phyloP scores from a whole-genome alignment of 2,113 vertebrate species.

The Archilochus colubris region DNA sequence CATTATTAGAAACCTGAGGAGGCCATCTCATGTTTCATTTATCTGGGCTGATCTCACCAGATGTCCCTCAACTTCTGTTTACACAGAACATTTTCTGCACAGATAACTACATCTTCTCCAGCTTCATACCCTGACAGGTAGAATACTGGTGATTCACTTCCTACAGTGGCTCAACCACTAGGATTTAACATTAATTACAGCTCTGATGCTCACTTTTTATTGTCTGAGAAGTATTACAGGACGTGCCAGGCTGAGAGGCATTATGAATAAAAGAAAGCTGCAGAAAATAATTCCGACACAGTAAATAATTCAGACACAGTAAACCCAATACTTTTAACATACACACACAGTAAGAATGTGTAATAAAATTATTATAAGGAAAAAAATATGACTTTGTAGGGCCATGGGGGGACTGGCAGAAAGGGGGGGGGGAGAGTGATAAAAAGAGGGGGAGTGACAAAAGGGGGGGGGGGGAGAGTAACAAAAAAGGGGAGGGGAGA shows the following conservation, averaged over 20 bases:
- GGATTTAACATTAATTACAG: not conserved
- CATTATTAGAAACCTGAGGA: not conserved
- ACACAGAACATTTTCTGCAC: not conserved
- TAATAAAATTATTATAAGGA: not conserved
- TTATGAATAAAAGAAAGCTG: no score
- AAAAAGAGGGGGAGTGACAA: no score
- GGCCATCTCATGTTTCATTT: not conserved
- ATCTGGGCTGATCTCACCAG: not conserved
- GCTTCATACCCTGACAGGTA: accelerated
- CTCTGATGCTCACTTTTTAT: not conserved
- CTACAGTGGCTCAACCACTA: no score
- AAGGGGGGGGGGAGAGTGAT: no score
- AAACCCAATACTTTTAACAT: not conserved
- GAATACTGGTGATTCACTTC: not conserved
- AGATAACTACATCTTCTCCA: not conserved
- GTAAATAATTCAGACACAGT: accelerated
- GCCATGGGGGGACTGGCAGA: no score
- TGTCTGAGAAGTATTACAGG: accelerated
- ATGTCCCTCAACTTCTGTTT: not conserved
- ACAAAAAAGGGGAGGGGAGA: no score
- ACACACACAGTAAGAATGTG: not conserved
- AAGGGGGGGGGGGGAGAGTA: no score
- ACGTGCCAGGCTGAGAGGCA: accelerated
- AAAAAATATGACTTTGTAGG: not conserved
- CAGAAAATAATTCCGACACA: not conserved